Percentiles rank a stretch among this genome's conserved stretches.
phyloP scores from a whole-genome alignment of 2,113 vertebrate species.

The Zosterops japonicus region DNA sequence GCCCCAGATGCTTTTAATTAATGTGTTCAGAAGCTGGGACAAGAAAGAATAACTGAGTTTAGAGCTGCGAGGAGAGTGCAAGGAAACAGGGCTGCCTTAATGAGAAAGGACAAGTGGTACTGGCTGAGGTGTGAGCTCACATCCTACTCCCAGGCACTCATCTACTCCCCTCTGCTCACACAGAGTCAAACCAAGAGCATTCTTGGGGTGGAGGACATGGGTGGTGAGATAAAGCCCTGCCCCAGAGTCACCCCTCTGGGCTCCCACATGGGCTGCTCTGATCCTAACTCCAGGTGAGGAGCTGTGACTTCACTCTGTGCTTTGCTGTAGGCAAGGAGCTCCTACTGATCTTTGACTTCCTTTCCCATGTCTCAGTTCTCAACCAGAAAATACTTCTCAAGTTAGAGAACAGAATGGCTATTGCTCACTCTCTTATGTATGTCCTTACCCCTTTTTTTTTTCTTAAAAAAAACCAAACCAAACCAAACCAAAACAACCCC shows the following conservation, averaged over 20 bases:
- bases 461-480: background rate
- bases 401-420: background rate
- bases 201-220: background rate
- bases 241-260: background rate
- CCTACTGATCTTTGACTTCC: background rate
- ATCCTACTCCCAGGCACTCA: accelerated
- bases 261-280: background rate
- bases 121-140: background rate
- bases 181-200: background rate
- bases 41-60: background rate
- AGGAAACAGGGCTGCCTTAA: background rate
- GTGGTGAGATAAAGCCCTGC: background rate
- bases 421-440: background rate
- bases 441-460: background rate
- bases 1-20: background rate
- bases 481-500: no score
- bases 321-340: background rate
- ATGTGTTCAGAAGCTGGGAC: background rate
- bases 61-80: accelerated
- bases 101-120: background rate
- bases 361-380: background rate
- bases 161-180: background rate
- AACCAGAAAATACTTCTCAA: background rate
- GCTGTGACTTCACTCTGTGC: background rate
- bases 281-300: background rate